Conservation (phyloP, 2,797 vertebrate genomes). For the Sciurus vulgaris region DNA sequence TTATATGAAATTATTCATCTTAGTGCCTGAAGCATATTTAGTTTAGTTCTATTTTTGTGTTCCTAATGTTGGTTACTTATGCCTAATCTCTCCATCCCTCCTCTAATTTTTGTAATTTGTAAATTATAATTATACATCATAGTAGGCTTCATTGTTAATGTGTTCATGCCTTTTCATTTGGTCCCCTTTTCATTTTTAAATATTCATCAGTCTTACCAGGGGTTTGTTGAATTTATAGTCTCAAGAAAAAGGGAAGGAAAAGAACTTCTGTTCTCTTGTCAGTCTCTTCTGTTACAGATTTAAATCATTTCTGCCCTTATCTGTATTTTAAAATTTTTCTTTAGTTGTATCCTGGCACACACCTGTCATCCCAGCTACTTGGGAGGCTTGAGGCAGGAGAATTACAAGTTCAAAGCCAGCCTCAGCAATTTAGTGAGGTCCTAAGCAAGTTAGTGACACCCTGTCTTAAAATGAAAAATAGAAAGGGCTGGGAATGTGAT, state of each 20-base stretch:
- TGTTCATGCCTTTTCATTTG: too few relatives aligned
- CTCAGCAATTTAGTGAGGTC: too few relatives aligned
- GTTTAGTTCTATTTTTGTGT: background rate
- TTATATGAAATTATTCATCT: background rate
- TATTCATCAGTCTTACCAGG: conserved; percentile 11
- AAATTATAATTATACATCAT: too few relatives aligned
- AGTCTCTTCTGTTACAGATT: background rate
- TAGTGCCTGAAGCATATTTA: background rate
- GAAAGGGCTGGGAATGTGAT: too few relatives aligned
- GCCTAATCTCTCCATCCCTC: background rate
- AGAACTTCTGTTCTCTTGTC: background rate
- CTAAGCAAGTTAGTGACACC: too few relatives aligned
- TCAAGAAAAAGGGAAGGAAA: background rate
- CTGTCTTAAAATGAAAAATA: too few relatives aligned
- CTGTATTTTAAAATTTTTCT: background rate
- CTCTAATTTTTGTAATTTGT: background rate
- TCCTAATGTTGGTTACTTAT: background rate
- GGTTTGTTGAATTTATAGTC: conserved; percentile 12
- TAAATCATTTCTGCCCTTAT: background rate
- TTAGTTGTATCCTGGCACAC: background rate
- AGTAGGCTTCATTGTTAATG: too few relatives aligned
- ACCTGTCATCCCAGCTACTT: too few relatives aligned
- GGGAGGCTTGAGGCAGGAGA: too few relatives aligned
- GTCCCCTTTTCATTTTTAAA: background rate
- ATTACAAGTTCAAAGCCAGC: too few relatives aligned